A percentile compares a stretch with the other conserved stretches of the same genome.
These are phyloP conservation scores for Acinonyx jubatus DNA, from an alignment of 2,113 vertebrate species.

Conservation along the genomic window DNA sequence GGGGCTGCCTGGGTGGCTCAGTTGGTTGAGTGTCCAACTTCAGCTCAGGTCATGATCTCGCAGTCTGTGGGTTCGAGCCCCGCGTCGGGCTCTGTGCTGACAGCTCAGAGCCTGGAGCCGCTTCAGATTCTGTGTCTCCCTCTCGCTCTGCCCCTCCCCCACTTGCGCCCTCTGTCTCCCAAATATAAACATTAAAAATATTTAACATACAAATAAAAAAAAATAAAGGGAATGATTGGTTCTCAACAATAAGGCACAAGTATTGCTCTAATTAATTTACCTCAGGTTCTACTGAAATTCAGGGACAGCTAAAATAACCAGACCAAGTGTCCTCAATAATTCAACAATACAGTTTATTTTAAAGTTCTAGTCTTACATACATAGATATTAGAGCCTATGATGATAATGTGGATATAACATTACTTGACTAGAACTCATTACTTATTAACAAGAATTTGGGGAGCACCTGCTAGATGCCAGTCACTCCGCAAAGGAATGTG, in stretches of 20 bases:
- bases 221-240: conserved; percentile 25
- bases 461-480: background rate
- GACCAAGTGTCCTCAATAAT: background rate
- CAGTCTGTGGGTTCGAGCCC: too few relatives aligned
- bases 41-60: too few relatives aligned
- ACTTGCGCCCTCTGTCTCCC: too few relatives aligned
- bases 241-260: background rate
- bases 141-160: too few relatives aligned
- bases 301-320: conserved; percentile 36
- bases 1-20: background rate
- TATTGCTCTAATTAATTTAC: conserved; percentile 25
- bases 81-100: too few relatives aligned
- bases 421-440: background rate
- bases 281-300: conserved; percentile 21
- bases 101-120: too few relatives aligned
- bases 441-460: background rate
- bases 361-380: background rate
- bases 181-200: too few relatives aligned
- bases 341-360: conserved; percentile 18
- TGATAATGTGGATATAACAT: background rate
- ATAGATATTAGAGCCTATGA: background rate
- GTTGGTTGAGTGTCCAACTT: too few relatives aligned
- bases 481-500: background rate
- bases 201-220: too few relatives aligned
- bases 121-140: too few relatives aligned